Conservation (phyloP, 2,888 invertebrate species). For the Lycocerus yunnanus region DNA sequence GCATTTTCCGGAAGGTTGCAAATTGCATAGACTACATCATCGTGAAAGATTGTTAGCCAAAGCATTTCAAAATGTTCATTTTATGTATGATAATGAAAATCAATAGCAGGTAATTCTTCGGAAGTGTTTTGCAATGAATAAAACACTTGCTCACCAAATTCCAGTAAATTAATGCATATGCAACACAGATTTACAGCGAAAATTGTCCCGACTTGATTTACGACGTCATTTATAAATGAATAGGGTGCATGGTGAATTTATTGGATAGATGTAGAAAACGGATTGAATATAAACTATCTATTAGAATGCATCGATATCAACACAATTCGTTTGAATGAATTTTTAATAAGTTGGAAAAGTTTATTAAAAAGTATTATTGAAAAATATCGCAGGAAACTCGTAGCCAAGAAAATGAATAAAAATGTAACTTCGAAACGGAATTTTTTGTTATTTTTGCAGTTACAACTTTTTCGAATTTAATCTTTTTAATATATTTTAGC, state of each 20-base stretch:
- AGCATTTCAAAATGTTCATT: neutral
- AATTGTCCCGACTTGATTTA: neutral
- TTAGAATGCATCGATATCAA: neutral
- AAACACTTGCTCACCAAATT: neutral
- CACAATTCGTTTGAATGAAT: neutral
- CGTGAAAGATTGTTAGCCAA: neutral
- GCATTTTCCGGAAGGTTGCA: neutral
- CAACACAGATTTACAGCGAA: neutral
- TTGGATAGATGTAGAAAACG: neutral
- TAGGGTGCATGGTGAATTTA: neutral
- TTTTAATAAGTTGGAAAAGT: neutral
- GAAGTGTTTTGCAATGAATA: neutral
- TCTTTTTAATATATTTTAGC: neutral
- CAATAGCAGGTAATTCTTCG: neutral
- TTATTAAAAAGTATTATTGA: neutral
- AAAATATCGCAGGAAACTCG: neutral
- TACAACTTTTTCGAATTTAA: neutral
- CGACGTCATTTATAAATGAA: neutral
- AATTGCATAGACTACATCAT: neutral
- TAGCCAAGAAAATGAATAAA: neutral
- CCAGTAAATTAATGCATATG: neutral
- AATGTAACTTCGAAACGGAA: neutral
- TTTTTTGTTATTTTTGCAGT: neutral
- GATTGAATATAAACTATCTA: neutral
- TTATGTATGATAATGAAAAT: neutral